Percentiles rank a stretch among this genome's conserved stretches.
These are phyloP conservation scores for Phalanger gymnotis DNA, from an alignment of 2,797 vertebrate genomes.

Conservation along the genomic window DNA sequence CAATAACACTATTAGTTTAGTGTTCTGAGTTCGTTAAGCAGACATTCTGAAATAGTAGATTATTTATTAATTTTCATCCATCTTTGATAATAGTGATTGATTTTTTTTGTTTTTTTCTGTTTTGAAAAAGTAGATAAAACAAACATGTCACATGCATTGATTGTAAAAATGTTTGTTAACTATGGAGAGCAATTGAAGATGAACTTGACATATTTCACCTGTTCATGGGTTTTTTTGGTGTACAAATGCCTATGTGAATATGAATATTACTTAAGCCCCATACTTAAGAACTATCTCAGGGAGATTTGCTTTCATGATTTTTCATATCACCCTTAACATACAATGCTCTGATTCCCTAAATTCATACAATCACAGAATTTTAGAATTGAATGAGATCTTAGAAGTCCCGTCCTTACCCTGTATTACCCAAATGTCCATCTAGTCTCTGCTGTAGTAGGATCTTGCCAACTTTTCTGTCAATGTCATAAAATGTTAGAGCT, in stretches of 20 bases:
- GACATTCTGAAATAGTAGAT: background rate
- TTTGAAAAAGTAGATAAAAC: background rate
- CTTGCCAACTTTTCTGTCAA: background rate
- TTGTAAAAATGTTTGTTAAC: background rate
- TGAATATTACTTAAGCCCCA: background rate
- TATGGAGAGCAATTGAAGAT: background rate
- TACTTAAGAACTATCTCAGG: background rate
- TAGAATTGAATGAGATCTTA: background rate
- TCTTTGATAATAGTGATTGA: background rate
- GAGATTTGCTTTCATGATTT: background rate
- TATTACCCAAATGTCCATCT: background rate
- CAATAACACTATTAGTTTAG: background rate
- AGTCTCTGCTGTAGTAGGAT: background rate
- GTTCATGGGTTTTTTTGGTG: background rate
- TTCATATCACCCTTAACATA: background rate
- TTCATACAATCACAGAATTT: background rate
- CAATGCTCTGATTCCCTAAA: background rate
- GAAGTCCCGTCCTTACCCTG: background rate
- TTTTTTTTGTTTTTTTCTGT: background rate
- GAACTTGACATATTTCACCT: background rate
- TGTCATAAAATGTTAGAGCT: background rate
- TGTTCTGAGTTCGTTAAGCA: background rate
- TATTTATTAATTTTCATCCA: background rate
- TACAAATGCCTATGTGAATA: background rate
- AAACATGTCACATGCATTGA: background rate